Percentiles rank a stretch among this genome's conserved stretches.
Conservation (phyloP, 2,888 invertebrate species). For the Linnaemya vulpina region DNA sequence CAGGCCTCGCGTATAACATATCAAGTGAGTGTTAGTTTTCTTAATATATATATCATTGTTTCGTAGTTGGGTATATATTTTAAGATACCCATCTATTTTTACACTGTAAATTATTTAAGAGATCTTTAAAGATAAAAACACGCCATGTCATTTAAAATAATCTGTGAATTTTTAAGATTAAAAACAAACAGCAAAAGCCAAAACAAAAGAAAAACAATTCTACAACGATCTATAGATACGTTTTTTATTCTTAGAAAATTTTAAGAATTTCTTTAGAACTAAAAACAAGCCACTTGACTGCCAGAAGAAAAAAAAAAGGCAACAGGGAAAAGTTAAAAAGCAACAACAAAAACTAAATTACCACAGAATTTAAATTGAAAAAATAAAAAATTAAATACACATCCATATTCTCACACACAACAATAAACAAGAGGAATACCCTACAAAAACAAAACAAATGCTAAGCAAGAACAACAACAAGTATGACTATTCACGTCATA, state of each 20-base stretch:
- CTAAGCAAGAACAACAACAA: slow-evolving; percentile 22
- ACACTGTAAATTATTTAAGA: slow-evolving; percentile 37
- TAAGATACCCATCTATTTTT: slow-evolving; percentile 35
- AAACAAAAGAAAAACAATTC: slow-evolving; percentile 20
- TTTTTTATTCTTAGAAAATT: slow-evolving; percentile 62
- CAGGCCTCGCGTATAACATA: not conserved
- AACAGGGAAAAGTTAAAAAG: slow-evolving; percentile 19
- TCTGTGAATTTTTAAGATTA: slow-evolving; percentile 56
- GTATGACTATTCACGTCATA: slow-evolving; percentile 61
- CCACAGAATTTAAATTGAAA: slow-evolving; percentile 19
- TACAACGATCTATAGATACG: slow-evolving; percentile 27
- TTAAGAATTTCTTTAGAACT: slow-evolving; percentile 66
- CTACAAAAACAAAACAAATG: slow-evolving; percentile 51
- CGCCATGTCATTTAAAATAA: slow-evolving; percentile 52
- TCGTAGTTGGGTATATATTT: not conserved
- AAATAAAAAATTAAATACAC: not conserved
- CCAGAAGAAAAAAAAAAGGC: slow-evolving; percentile 1
- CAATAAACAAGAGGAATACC: slow-evolving; percentile 59
- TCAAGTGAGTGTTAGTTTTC: slow-evolving; percentile 7
- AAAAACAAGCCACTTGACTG: slow-evolving; percentile 56
- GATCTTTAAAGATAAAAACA: slow-evolving; percentile 24
- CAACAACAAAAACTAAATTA: slow-evolving; percentile 38
- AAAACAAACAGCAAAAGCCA: slow-evolving; percentile 56
- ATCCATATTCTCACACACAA: not conserved
- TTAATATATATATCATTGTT: not conserved